These are phyloP conservation scores for Pygoscelis antarcticus DNA, from an alignment of 2,113 vertebrate species.

Conservation along the genomic window DNA sequence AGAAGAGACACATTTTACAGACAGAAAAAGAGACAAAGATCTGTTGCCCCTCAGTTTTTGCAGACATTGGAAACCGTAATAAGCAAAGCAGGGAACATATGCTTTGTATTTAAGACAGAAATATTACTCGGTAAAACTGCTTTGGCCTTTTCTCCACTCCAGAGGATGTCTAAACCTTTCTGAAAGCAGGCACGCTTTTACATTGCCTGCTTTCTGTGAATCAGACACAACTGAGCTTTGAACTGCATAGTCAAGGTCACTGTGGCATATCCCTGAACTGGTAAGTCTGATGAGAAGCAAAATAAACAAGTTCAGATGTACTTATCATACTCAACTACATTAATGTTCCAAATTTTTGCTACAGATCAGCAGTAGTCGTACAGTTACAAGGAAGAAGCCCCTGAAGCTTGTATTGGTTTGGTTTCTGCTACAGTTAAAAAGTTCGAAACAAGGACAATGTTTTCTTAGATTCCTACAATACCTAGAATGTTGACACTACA, in stretches of 20 bases:
- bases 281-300: background rate
- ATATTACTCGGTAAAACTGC: background rate
- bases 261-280: background rate
- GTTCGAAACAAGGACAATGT: background rate
- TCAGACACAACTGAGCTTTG: background rate
- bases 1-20: background rate
- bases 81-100: background rate
- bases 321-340: background rate
- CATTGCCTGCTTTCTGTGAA: background rate
- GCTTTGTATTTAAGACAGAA: background rate
- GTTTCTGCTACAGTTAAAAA: background rate
- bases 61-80: background rate
- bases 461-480: background rate
- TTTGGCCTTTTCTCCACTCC: background rate
- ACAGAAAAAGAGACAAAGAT: background rate
- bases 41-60: background rate
- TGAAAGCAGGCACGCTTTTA: background rate
- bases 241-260: background rate
- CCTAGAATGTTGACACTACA: fast-evolving
- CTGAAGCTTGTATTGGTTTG: background rate
- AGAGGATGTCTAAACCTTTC: background rate
- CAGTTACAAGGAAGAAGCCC: background rate
- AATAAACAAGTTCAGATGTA: background rate
- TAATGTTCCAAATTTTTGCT: background rate
- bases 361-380: background rate